These are phyloP conservation scores for Malacoraja senta DNA, from an alignment of 2,797 vertebrate species.

Conservation along the genomic window DNA sequence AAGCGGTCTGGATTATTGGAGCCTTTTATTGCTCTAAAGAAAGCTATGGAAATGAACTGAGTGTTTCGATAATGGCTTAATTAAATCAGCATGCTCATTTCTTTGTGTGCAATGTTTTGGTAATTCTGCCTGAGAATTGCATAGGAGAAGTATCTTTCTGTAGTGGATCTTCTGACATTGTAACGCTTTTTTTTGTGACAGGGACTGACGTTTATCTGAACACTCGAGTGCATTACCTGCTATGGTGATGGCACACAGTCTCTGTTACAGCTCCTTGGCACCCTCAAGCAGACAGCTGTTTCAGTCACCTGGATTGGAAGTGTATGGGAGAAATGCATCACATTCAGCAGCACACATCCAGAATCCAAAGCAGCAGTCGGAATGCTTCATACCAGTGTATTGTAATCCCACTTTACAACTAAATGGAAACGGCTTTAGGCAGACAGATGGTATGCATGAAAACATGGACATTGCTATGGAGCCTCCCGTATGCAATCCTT, in stretches of 20 bases:
- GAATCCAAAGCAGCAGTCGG: neutral
- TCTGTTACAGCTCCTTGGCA: constrained; percentile 19
- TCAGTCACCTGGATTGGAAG: neutral
- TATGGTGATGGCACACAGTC: constrained; percentile 31
- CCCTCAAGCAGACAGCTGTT: constrained; percentile 15
- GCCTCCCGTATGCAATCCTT: neutral
- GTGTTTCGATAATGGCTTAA: neutral
- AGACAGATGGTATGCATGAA: constrained; percentile 3
- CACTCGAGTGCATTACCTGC: neutral
- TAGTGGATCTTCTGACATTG: neutral
- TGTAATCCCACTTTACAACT: constrained; percentile 12
- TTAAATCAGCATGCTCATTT: neutral
- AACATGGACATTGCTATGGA: constrained; percentile 7
- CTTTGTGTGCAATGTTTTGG: neutral
- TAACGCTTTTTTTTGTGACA: neutral
- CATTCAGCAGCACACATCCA: neutral
- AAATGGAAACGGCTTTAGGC: neutral
- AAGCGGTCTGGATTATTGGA: neutral
- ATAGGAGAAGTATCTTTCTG: neutral
- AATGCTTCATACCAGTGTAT: constrained; percentile 7
- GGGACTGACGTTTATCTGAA: neutral
- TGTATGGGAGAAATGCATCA: constrained; percentile 23
- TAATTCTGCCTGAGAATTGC: neutral
- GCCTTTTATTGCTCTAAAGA: neutral
- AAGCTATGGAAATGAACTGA: neutral